Conservation (phyloP, 2,888 invertebrate genomes). For the Drosophila mercatorum region DNA sequence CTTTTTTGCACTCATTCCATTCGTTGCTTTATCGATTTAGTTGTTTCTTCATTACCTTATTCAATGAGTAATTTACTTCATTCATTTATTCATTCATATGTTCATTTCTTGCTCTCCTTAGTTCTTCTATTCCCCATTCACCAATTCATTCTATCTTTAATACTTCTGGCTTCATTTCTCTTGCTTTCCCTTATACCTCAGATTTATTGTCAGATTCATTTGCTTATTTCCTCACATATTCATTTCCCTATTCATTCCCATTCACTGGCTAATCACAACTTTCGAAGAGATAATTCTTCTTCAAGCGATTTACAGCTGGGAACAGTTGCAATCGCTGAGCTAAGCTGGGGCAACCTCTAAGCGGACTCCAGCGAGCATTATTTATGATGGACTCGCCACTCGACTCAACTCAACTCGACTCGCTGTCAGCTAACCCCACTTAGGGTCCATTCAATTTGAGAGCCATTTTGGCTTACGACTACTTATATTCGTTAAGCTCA, state of each 20-base stretch:
- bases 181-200: not conserved
- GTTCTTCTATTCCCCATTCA: not conserved
- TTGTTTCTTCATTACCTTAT: no score
- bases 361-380: slow-evolving; percentile 5
- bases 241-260: not conserved
- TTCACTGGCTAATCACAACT: not conserved
- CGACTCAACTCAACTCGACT: not conserved
- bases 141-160: not conserved
- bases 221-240: not conserved
- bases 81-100: no score
- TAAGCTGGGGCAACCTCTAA: slow-evolving; percentile 1
- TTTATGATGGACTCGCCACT: slow-evolving; percentile 3
- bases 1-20: not conserved
- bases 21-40: not conserved
- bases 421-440: slow-evolving; percentile 2
- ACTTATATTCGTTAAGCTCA: slow-evolving; percentile 12
- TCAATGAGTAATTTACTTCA: no score
- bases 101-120: not conserved
- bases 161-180: no score
- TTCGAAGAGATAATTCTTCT: slow-evolving; percentile 2
- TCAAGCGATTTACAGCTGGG: not conserved
- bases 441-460: slow-evolving; percentile 6
- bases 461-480: slow-evolving; percentile 27
- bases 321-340: slow-evolving; percentile 3
- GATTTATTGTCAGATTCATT: not conserved